Percentiles rank a stretch among this genome's conserved stretches.
These are phyloP conservation scores for Pocillopora meandrina DNA, from an alignment of 92 coral and sea anemone genomes.

Conservation along the genomic window DNA sequence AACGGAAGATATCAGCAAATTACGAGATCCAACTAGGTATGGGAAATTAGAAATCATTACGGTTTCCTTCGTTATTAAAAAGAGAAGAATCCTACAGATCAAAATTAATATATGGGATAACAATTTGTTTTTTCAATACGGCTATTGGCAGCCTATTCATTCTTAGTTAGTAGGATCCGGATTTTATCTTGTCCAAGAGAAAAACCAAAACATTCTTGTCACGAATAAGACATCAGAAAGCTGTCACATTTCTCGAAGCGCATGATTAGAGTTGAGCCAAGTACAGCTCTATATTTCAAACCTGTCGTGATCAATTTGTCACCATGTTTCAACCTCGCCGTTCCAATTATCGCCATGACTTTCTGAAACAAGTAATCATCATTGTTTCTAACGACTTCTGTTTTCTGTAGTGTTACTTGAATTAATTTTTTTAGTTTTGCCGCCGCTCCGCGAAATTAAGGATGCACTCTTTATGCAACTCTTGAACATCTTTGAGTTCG, in stretches of 20 bases:
- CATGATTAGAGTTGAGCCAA: not conserved
- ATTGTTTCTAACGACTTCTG: not conserved
- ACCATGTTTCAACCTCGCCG: not conserved
- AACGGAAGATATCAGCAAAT: conserved; percentile 1
- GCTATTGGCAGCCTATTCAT: not conserved
- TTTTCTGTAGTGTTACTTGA: not conserved
- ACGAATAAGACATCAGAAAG: not conserved
- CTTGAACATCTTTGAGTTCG: too few relatives aligned
- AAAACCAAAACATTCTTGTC: not conserved
- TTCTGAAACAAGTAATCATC: not conserved
- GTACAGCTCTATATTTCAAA: not conserved
- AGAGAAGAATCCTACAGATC: conserved; percentile 16
- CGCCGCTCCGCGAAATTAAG: not conserved
- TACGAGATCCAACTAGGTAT: conserved; percentile 13
- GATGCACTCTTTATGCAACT: not conserved
- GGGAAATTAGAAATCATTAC: conserved; percentile 6
- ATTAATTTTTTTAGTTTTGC: conserved; percentile 22
- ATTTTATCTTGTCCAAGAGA: not conserved
- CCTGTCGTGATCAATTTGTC: not conserved
- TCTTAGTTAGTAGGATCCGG: not conserved
- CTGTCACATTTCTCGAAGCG: not conserved
- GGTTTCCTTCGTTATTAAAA: conserved; percentile 38
- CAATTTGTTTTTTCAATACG: not conserved
- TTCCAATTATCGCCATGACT: not conserved
- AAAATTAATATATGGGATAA: not conserved